Percentiles rank a stretch among this genome's conserved stretches.
Evolutionary conservation across 2,113 vertebrate species (phyloP).

Genomic region (Trachemys scripta): DNA sequence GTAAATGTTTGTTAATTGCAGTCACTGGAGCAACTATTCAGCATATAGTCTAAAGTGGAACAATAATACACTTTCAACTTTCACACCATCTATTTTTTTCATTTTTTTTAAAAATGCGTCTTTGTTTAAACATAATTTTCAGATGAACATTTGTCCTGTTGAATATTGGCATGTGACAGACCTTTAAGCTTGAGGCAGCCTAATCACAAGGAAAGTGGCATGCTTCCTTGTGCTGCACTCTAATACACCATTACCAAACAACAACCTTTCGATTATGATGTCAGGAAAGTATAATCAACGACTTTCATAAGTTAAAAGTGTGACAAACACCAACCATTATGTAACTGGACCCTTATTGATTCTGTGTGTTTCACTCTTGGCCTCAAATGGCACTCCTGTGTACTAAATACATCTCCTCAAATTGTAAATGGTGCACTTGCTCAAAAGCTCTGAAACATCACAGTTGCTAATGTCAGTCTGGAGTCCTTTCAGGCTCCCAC

Average conservation of each 20-base stretch:
- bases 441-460: conserved; percentile 71
- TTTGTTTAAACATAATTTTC: background rate
- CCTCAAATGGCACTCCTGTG: conserved; percentile 56
- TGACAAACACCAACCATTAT: conserved; percentile 80
- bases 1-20: background rate
- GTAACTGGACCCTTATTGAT: conserved; percentile 82
- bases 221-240: background rate
- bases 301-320: conserved; percentile 82
- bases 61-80: background rate
- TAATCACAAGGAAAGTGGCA: background rate
- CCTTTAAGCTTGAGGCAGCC: background rate
- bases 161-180: background rate
- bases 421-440: conserved; percentile 59
- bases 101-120: background rate
- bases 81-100: background rate
- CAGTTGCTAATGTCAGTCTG: conserved; percentile 64
- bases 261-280: conserved; percentile 88
- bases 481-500: conserved; percentile 24
- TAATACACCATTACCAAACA: conserved; percentile 82
- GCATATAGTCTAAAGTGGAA: background rate
- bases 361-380: conserved; percentile 75
- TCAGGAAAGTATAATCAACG: conserved; percentile 86
- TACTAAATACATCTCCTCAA: conserved; percentile 61
- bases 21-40: background rate
- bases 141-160: background rate